A percentile compares a stretch with the other conserved stretches of the same genome.
phyloP scores from a whole-genome alignment of 2,888 invertebrate species.

The Lymantria monacha region DNA sequence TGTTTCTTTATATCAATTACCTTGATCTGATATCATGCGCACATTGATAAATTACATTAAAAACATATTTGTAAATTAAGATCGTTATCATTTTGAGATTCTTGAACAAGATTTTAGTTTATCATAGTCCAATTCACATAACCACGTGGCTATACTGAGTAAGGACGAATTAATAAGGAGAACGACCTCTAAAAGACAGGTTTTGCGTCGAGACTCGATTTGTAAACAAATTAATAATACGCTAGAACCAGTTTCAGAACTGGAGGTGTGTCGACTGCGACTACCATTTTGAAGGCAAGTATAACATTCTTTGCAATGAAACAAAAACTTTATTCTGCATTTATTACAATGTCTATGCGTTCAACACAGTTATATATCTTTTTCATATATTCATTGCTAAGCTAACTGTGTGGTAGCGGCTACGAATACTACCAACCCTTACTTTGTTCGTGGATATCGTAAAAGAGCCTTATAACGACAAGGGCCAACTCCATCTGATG shows the following conservation, averaged over 20 bases:
- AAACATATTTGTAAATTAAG: conserved; percentile 11
- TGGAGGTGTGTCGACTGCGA: background rate
- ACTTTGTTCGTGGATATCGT: too few species aligned
- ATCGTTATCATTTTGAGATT: conserved; percentile 5
- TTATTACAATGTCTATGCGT: too few species aligned
- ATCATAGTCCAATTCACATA: background rate
- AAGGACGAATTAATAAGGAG: background rate
- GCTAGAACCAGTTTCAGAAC: background rate
- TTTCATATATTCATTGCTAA: too few species aligned
- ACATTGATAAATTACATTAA: conserved; percentile 2
- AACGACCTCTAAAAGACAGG: conserved; percentile 1
- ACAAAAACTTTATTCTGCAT: too few species aligned
- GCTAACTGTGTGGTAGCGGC: too few species aligned
- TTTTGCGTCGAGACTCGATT: background rate
- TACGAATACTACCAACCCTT: too few species aligned
- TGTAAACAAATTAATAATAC: background rate
- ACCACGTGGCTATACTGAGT: background rate
- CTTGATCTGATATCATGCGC: conserved; percentile 24
- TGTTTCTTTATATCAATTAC: conserved; percentile 11
- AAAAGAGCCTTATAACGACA: too few species aligned
- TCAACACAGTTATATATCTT: too few species aligned
- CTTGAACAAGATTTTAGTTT: background rate
- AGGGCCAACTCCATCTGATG: too few species aligned
- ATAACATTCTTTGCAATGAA: too few species aligned
- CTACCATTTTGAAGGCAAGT: background rate